Evolutionary conservation across 2,888 invertebrate genomes (phyloP), one percentile per base, ranked within the genome.

Genomic region (Dryomyza anilis): DNA sequence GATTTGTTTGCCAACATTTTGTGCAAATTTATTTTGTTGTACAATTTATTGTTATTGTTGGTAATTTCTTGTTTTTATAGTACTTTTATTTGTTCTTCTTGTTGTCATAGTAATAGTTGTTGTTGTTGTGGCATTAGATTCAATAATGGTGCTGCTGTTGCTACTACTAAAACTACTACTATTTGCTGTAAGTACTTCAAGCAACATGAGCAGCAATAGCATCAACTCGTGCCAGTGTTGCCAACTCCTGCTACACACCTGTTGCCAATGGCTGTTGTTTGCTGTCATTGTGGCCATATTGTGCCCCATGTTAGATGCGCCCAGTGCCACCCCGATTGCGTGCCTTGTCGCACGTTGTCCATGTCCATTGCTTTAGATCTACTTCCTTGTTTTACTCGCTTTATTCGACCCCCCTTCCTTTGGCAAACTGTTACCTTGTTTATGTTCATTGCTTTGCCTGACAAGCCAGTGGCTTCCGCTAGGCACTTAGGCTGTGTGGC

Each of bases 231-330:
- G 12, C 45, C 30, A 58, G 14, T 57, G 39, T 23, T 59, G 48
- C 46, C 46, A 29, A 39, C 53, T 56, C n/a, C n/a, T n/a, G n/a
- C n/a, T n/a, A n/a, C 60, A 67, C 68, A 70, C 70, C 70, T 71
- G 69, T 69, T 70, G 73, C 65, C 72, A 68, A 67, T 68, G 60
- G 71, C 48, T 67, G 21, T 57, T 25, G 57, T 23, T 46, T 55
- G 60, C n/a, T 39, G 27, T 27, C 39, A 23, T 19, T 45, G 29
- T 21, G 30, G 29, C 53, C 53, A 27, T 27, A 23, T 10, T 29
- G 16, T 23, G 27, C 14, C n/a, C n/a, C 7, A 16, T 55, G 30
- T 21, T 33, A 12, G 12, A 39, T n/a, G n/a, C n/a, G n/a, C n/a
- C n/a, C n/a, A n/a, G n/a, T n/a, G n/a, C n/a, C n/a, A n/a, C n/a